Evolutionary conservation across 2,113 vertebrate genomes (phyloP), one percentile per base, ranked within the genome.

Genomic region (Polypterus bichir): DNA sequence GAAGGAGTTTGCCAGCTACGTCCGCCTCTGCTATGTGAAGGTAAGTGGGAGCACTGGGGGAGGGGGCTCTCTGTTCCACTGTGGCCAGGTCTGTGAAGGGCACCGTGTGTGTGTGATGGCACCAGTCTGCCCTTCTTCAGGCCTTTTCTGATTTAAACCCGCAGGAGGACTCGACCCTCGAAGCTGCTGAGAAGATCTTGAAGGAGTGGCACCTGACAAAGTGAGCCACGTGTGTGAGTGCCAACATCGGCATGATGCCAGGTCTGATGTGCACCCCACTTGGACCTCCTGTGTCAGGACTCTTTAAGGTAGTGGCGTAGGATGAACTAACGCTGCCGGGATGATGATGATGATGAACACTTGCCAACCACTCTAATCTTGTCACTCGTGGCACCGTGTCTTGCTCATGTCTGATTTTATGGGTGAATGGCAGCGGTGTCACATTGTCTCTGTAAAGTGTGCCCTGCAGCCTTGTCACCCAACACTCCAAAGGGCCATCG

Each of bases 1-100:
- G 74, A 82, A 80, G 46, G 72, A 79, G 47, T 91, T 92, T 66
- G 81, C 82, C 68, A 89, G 90, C 66, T 93, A 91, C 59, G 73
- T 99, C 65, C 74, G 96, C 53, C 92, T 99, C 79, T 99, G 94
- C 71, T 99, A 97, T 3, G 81, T 87, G 44, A 99, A 99, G 92
- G 94, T 98, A 73, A 80, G 68, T 27, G 47, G 11, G 4, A 49
- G 7, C 59, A 8, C 44, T 9, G 11, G 47, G 10, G 10, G 8
- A n/a, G 9, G 49, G 52, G 53, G 49, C 27, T 4, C 4, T 46
- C n/a, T 9, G 4, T 7, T 51, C 10, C 2, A 49, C 55, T 3
- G 3, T 49, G 45, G 27, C 4, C 5, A 8, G 2, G 4, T 10
- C 9, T 4, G 2, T 54, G 53, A 6, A 0, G 5, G 48, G 4